Evolutionary conservation across 2,113 vertebrate genomes (phyloP), one percentile per base, ranked within the genome.

Genomic region (Pluvialis apricaria): DNA sequence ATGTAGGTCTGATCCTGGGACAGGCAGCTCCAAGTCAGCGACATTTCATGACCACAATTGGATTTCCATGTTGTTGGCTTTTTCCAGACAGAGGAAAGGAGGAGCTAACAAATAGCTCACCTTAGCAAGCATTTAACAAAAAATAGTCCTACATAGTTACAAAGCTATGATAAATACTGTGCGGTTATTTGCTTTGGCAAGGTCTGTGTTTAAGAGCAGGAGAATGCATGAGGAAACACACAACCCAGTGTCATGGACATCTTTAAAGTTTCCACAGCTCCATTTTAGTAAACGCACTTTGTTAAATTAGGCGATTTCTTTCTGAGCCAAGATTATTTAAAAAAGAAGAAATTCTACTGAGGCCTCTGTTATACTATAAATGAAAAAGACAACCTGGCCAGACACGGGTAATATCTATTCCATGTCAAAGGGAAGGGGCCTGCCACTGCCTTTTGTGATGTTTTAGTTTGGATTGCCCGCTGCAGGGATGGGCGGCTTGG

Each of bases 111-210:
- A 95, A 87, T 10, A 65, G 45, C 61, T 93, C 94, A 96, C 91
- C 90, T 95, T 87, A 47, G 57, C 52, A 91, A 78, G 73, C 64
- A 70, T 40, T 76, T 76, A 73, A 77, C 49, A 89, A 80, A 92
- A 96, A 91, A 75, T 90, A 95, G 95, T 96, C 94, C 87, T 94
- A 78, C 96, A 65, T 78, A 82, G 87, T 95, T 91, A 97, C 92
- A 97, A 91, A 97, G 61, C 93, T 86, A 82, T 89, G 95, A 97
- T 95, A 96, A 97, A 97, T 97, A 96, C 92, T 49, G 82, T 86
- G 90, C 72, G 61, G 93, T 68, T 97, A 96, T 96, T 98, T 98
- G 90, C 82, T 96, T 97, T 97, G 97, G 96, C 94, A 15, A 34
- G 11, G 55, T 65, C 69, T 95, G 92, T 78, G 85, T 92, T 96